These are phyloP conservation scores for Drosophila ficusphila DNA, from an alignment of 1,140 invertebrate species.

Conservation along the genomic window DNA sequence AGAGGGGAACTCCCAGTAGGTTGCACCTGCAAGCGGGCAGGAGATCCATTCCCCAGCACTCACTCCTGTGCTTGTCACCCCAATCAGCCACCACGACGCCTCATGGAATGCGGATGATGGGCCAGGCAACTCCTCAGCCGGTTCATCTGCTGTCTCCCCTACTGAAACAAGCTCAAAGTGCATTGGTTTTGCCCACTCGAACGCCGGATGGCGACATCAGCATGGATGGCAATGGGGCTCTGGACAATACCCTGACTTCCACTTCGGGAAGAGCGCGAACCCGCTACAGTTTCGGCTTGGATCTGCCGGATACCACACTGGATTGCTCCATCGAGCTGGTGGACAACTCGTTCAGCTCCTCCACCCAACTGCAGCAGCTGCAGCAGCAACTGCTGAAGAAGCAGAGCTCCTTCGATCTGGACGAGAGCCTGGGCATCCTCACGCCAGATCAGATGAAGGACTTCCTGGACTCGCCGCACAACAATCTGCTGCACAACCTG, in stretches of 20 bases:
- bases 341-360: conserved; percentile 70
- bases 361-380: conserved; percentile 52
- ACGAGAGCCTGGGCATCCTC: conserved; percentile 93
- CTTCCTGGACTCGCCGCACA: conserved; percentile 74
- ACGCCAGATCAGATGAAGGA: conserved; percentile 93
- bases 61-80: conserved; percentile 64
- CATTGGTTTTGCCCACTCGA: conserved; percentile 72
- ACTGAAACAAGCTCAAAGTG: conserved; percentile 70
- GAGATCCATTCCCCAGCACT: conserved; percentile 54
- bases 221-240: conserved; percentile 21
- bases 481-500: conserved; percentile 85
- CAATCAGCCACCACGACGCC: conserved; percentile 58
- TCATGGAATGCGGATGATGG: conserved; percentile 28
- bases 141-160: conserved; percentile 66
- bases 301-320: conserved; percentile 70
- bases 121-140: conserved; percentile 58
- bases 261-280: conserved; percentile 15
- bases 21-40: conserved; percentile 14
- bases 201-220: conserved; percentile 62
- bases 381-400: conserved; percentile 86
- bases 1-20: conserved; percentile 31
- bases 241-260: conserved; percentile 33
- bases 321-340: conserved; percentile 81
- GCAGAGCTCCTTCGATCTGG: conserved; percentile 90
- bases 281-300: conserved; percentile 80